Percentiles rank a stretch among this genome's conserved stretches.
Evolutionary conservation across 92 coral and sea anemone species (phyloP).

Genomic region (Zoanthus solanderi): DNA sequence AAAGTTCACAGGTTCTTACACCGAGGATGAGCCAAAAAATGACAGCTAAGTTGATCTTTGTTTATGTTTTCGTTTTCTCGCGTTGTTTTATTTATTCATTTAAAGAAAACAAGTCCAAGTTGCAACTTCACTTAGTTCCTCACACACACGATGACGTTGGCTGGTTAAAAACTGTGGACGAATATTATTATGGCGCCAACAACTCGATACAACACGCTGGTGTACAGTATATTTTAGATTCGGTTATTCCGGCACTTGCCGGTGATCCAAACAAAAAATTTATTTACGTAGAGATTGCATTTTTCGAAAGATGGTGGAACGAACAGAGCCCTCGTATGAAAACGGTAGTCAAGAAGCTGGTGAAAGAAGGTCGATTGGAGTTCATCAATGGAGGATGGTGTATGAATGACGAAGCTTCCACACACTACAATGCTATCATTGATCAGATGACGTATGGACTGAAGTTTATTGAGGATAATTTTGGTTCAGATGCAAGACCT

Average conservation of each 20-base stretch:
- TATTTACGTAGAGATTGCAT: conserved; percentile 61
- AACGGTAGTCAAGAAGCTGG: conserved; percentile 67
- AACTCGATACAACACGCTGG: conserved; percentile 66
- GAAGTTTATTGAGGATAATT: too few relatives aligned
- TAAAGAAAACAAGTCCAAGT: conserved; percentile 24
- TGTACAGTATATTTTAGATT: conserved; percentile 93
- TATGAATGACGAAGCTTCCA: too few relatives aligned
- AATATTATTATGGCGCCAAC: too few relatives aligned
- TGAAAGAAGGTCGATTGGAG: conserved; percentile 60
- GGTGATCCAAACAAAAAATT: conserved; percentile 71
- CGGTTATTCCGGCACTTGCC: conserved; percentile 86
- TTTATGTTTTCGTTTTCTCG: too few relatives aligned
- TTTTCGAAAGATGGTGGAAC: conserved; percentile 96
- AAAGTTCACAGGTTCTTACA: too few relatives aligned
- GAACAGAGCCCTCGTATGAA: conserved; percentile 66
- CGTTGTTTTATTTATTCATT: too few relatives aligned
- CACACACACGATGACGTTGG: conserved; percentile 98
- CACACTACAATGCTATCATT: too few relatives aligned
- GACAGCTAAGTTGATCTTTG: too few relatives aligned
- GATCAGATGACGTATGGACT: conserved; percentile 75
- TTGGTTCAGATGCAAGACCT: too few relatives aligned
- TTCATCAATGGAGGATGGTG: conserved; percentile 73
- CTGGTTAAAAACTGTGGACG: conserved; percentile 54
- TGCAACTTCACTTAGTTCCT: conserved; percentile 89
- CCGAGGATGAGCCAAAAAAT: too few relatives aligned